Conservation (phyloP, 2,797 vertebrate species). For the Rallus crepitans region DNA sequence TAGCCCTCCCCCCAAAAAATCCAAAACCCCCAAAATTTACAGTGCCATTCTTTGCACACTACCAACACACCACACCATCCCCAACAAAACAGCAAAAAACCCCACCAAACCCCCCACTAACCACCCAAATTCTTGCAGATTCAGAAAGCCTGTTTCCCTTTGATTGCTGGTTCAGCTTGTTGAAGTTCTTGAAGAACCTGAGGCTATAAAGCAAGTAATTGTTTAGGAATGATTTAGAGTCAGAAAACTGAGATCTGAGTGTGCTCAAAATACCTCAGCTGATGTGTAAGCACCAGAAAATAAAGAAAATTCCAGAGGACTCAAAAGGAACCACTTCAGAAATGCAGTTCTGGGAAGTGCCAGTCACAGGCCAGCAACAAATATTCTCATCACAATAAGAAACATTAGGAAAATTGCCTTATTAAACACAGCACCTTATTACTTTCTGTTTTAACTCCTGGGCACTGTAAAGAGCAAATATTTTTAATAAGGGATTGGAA, state of each 20-base stretch:
- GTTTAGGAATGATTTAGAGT: not conserved
- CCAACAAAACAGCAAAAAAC: not conserved
- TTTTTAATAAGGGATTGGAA: conserved; percentile 22
- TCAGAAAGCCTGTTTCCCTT: not conserved
- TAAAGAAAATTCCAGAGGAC: conserved; percentile 9
- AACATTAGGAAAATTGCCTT: not conserved
- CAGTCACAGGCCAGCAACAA: not conserved
- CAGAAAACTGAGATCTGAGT: conserved; percentile 2
- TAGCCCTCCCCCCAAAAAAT: not conserved
- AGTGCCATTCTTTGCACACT: not conserved
- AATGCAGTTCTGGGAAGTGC: not conserved
- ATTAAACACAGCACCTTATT: not conserved
- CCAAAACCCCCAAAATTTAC: not conserved
- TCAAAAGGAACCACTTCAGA: conserved; percentile 24
- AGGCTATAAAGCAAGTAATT: not conserved
- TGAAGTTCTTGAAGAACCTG: not conserved
- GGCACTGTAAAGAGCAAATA: conserved; percentile 16
- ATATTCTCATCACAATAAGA: not conserved
- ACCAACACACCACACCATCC: not conserved
- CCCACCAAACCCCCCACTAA: not conserved
- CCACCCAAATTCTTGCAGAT: not conserved
- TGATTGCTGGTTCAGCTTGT: not conserved
- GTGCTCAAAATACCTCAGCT: conserved; percentile 27
- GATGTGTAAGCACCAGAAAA: conserved; percentile 37
- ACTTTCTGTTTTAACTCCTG: not conserved